A percentile compares a stretch with the other conserved stretches of the same genome.
phyloP scores from a whole-genome alignment of 2,113 vertebrate genomes.

The Mastomys coucha region DNA sequence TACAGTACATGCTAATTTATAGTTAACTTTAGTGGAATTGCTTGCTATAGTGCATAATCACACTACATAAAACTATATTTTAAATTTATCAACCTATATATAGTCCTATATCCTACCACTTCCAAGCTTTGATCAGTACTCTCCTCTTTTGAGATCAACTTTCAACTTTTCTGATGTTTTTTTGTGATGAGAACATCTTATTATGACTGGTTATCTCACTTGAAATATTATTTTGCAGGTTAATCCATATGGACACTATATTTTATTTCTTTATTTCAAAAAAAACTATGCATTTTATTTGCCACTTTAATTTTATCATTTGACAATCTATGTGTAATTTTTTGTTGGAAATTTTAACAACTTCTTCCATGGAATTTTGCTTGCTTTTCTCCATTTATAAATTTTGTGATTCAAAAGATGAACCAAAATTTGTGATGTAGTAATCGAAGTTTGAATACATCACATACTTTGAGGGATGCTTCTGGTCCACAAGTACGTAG shows the following conservation, averaged over 20 bases:
- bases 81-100: not conserved
- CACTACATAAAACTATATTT: not conserved
- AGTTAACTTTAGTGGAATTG: not conserved
- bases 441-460: not conserved
- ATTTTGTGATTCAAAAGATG: not conserved
- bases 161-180: not conserved
- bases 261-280: not conserved
- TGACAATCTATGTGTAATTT: not conserved
- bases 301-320: not conserved
- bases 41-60: not conserved
- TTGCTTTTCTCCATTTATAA: not conserved
- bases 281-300: not conserved
- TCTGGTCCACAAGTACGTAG: not conserved
- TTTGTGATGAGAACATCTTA: not conserved
- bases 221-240: not conserved
- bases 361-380: not conserved
- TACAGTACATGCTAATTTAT: not conserved
- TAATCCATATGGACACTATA: not conserved
- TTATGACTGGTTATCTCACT: not conserved
- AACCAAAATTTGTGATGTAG: not conserved
- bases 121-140: not conserved
- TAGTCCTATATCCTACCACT: not conserved
- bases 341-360: not conserved
- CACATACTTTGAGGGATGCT: not conserved
- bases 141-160: not conserved